Base-by-base conservation (phyloP, 2,113 vertebrate genomes). In the Lichenostomus cassidix region DNA sequence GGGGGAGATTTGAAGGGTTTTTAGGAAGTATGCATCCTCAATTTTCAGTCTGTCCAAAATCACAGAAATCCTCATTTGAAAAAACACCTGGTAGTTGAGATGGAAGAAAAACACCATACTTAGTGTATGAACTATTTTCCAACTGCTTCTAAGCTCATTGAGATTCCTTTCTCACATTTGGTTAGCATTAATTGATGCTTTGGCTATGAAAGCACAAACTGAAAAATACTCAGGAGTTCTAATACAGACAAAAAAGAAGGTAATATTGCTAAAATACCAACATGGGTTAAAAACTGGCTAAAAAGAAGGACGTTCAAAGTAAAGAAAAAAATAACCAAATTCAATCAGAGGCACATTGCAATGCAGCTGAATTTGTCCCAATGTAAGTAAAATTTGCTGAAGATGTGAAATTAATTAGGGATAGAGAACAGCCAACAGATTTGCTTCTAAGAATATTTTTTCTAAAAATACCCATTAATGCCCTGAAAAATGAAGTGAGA, bases 381-480 rank as follows among this genome's bases (percentile, higher is more conserved):
- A 14, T 2, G 4, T 24, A 91, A 83, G 83, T 52, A 77, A 92
- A 94, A 83, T 71, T 70, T 92, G 86, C 69, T 92, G 79, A 90
- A 94, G 79, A 93, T 35, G 8, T 75, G n/a, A 95, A 92, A 93
- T 78, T 91, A 94, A 95, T 95, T 87, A 80, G 33, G 37, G 64
- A 46, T 41, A 84, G 25, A 70, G 87, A 96, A 94, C 55, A 91
- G 93, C 60, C 79, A 91, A 95, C 78, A 90, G 76, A 90, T 70
- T 90, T 0, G 25, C 52, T 90, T 67, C 90, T 90, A 88, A 90
- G 83, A 95, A 96, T 90, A 94, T 18, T 90, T 93, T 59, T 81
- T 92, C 92, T 92, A 88, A 94, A 97, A 96, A 90, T 86, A 79
- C 15, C 85, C 62, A 89, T 78, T 81, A 87, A 53, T 84, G 62